These are phyloP conservation scores for Tychaedon coryphoeus DNA, from an alignment of 2,113 vertebrate species.

Conservation along the genomic window DNA sequence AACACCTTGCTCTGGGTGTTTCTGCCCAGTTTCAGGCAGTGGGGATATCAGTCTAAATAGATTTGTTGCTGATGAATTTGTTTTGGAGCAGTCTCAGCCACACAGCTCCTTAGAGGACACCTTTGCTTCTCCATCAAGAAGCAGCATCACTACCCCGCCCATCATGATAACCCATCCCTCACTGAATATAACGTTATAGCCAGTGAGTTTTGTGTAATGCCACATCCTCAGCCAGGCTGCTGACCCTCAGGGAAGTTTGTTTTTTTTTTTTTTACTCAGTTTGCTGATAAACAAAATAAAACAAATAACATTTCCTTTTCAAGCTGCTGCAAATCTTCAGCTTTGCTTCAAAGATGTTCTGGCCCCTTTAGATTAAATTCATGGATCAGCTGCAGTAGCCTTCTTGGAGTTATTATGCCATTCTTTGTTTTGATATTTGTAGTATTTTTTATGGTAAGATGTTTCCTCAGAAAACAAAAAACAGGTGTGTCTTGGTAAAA, in stretches of 20 bases:
- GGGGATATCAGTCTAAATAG: background rate
- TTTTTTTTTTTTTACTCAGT: background rate
- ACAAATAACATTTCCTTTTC: background rate
- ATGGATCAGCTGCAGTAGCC: background rate
- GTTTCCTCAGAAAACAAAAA: background rate
- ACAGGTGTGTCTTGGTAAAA: background rate
- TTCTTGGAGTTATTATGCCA: background rate
- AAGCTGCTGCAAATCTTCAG: background rate
- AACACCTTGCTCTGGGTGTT: background rate
- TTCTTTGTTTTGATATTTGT: background rate
- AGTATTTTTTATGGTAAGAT: background rate
- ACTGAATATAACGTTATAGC: background rate
- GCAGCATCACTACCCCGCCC: background rate
- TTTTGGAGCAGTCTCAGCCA: background rate
- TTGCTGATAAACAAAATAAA: background rate
- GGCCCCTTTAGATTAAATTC: background rate
- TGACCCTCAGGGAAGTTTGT: background rate
- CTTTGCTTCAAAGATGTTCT: background rate
- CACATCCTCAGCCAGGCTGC: background rate
- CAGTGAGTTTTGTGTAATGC: background rate
- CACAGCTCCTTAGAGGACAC: background rate
- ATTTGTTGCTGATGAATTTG: background rate
- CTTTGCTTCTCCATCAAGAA: background rate
- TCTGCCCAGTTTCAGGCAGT: background rate
- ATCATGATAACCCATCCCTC: background rate